Evolutionary conservation across 2,888 invertebrate genomes (phyloP), one percentile per base, ranked within the genome.

Genomic region (Rugalucina vietnamica): DNA sequence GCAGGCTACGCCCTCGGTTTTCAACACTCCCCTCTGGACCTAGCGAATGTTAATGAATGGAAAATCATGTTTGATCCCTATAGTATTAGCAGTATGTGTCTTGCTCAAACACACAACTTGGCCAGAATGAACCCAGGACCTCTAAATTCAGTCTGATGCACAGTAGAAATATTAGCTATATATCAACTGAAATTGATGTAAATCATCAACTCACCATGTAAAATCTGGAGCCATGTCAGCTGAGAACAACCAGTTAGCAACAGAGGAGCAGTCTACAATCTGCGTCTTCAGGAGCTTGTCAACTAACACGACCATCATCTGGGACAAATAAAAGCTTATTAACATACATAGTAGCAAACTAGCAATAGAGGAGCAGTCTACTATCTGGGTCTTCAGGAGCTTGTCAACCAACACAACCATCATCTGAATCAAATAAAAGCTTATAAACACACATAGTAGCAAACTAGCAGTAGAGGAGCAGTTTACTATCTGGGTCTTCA

Each of bases 271-370:
- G 94, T 99, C 98, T 76, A 99, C 97, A 77, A 99, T 97, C 95
- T 99, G 98, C 34, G 98, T 98, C 96, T 99, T 99, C 57, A 99
- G 96, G 96, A 99, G 97, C 95, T 99, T 99, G 95, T 99, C 99
- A 3, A 99, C 97, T 4, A 99, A 96, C 12, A 99, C 98, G 86
- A 97, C 97, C 96, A 99, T 97, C 98, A 99, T 99, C 96, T 99
- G 91, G 21, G 72, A 39, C 5, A 76, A 1, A 65, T 36, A 34
- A 43, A 65, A 34, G 65, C 8, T 8, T 57, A 32, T 8, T n/a
- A 70, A 18, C n/a, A n/a, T n/a, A n/a, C n/a, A n/a, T n/a, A n/a
- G n/a, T n/a, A 99, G 97, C 99, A 99, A 99, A 90, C 98, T 98
- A 71, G 99, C 99, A 21, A 99, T 98, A 0, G 99, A 98, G 79